Evolutionary conservation across 2,113 vertebrate genomes (phyloP).

Genomic region (Antechinus flavipes): DNA sequence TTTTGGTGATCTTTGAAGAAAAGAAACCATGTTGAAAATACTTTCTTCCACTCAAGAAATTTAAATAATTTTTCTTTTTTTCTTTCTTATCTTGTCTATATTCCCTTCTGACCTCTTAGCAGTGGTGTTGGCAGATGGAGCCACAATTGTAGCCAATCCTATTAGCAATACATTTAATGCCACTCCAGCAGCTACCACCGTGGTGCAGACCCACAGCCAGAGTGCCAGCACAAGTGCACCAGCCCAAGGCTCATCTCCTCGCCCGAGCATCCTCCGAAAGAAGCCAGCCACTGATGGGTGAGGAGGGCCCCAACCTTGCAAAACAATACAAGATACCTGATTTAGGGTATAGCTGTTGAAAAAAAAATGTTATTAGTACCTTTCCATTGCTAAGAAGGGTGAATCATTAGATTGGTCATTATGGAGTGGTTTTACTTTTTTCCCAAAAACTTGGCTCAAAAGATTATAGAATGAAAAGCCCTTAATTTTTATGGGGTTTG

Average conservation of each 20-base stretch:
- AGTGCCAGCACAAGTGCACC: slow-evolving; percentile 89
- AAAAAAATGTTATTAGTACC: background rate
- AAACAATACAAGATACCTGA: background rate
- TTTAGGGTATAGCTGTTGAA: background rate
- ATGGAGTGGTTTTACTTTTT: background rate
- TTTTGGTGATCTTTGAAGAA: background rate
- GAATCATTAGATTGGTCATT: background rate
- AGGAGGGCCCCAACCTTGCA: slow-evolving; percentile 72
- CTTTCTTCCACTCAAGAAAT: background rate
- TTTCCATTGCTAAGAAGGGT: background rate
- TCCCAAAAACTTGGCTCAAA: background rate
- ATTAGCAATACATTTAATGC: slow-evolving; percentile 93
- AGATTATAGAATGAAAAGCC: background rate
- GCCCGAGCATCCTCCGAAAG: slow-evolving; percentile 98
- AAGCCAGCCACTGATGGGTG: slow-evolving; percentile 95
- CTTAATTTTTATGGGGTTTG: background rate
- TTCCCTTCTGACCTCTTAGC: slow-evolving; percentile 66
- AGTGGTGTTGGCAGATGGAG: slow-evolving; percentile 94
- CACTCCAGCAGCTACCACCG: slow-evolving; percentile 92
- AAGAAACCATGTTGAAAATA: background rate
- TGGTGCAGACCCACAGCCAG: slow-evolving; percentile 96
- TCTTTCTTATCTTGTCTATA: slow-evolving; percentile 34
- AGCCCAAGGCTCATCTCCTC: slow-evolving; percentile 94
- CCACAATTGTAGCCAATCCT: slow-evolving; percentile 94
- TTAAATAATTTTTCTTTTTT: slow-evolving; percentile 22